Evolutionary conservation across 2,888 invertebrate species (phyloP), one percentile per base, ranked within the genome.

Genomic region (Sepioteuthis lessoniana): DNA sequence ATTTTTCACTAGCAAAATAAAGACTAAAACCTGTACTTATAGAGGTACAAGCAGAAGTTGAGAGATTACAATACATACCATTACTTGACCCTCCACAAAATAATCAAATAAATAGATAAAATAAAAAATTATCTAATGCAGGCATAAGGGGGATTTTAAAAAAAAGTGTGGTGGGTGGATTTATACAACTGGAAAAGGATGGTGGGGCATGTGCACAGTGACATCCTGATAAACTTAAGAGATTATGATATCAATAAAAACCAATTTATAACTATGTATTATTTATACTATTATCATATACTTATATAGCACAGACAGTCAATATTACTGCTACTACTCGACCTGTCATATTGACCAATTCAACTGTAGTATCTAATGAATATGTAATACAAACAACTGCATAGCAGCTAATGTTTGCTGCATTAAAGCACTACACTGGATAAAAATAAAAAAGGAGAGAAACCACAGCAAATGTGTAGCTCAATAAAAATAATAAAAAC

Each of bases 311-410:
- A 13, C 16, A 35, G n/a, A 76, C n/a, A 76, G 76, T 76, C 76
- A 76, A 76, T 76, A 76, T 13, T 76, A 76, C 35, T 35, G n/a
- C 76, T 76, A 13, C 76, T 76, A 35, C 76, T 76, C 76, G 19
- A n/a, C 76, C n/a, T n/a, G 76, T n/a, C 76, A 76, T n/a, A 76
- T n/a, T 76, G n/a, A 76, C 76, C 76, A 76, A 76, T 76, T n/a
- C 76, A 35, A n/a, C n/a, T 16, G 76, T 35, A 76, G 76, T n/a
- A 4, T 13, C 76, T 35, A 76, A 76, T 76, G 76, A 76, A 76
- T 76, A 76, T 76, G 13, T n/a, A 76, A 76, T 76, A 76, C 13
- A 4, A 13, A 13, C n/a, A 76, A n/a, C 76, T 76, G 76, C 76
- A 76, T n/a, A 76, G 76, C 76, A 76, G 76, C 35, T 76, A 76